Evolutionary conservation across 1,140 invertebrate species (phyloP).

Genomic region (Bombus turneri): DNA sequence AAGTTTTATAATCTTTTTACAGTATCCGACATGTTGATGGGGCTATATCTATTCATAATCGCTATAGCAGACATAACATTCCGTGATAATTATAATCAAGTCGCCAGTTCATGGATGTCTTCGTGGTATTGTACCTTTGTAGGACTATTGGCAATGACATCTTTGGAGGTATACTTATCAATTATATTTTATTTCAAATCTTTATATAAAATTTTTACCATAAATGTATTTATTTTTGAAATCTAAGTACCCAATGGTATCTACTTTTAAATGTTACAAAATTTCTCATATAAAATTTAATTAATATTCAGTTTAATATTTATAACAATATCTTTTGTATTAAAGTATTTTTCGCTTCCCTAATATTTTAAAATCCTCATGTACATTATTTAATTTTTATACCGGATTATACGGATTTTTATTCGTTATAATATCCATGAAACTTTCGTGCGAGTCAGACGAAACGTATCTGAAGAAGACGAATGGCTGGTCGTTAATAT

Average conservation of each 20-base stretch:
- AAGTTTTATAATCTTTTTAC: conserved; percentile 56
- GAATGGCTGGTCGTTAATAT: not conserved
- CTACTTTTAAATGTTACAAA: too few relatives aligned
- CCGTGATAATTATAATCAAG: conserved; percentile 85
- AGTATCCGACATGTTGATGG: conserved; percentile 91
- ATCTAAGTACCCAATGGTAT: too few relatives aligned
- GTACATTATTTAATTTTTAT: too few relatives aligned
- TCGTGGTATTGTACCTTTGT: conserved; percentile 86
- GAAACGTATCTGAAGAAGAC: not conserved
- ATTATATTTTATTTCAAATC: not conserved
- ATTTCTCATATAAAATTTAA: too few relatives aligned
- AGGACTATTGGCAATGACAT: conserved; percentile 87
- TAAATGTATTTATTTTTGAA: too few relatives aligned
- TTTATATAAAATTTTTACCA: too few relatives aligned
- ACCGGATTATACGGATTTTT: too few relatives aligned
- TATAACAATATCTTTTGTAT: too few relatives aligned
- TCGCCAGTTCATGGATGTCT: conserved; percentile 87
- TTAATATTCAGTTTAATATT: too few relatives aligned
- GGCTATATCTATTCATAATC: conserved; percentile 89
- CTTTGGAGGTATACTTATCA: conserved; percentile 84
- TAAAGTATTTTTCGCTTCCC: too few relatives aligned
- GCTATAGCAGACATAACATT: conserved; percentile 86
- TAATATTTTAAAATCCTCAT: too few relatives aligned
- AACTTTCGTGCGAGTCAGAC: not conserved
- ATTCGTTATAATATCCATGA: not conserved